Percentiles rank a stretch among this genome's conserved stretches.
Evolutionary conservation across 2,888 invertebrate species (phyloP).

Genomic region (Dasysyrphus tricinctus): DNA sequence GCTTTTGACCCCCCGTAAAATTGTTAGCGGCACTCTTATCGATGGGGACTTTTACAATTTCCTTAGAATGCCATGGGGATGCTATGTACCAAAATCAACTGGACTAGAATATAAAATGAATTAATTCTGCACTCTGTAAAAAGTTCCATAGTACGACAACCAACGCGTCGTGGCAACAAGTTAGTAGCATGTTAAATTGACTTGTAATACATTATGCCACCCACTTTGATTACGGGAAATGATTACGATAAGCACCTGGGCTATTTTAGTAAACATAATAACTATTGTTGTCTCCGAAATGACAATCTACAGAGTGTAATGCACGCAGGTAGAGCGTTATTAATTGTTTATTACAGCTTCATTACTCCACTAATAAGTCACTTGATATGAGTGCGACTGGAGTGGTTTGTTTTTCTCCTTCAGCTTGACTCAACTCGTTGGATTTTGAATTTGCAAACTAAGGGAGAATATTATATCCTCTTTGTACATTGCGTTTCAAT

Average conservation of each 20-base stretch:
- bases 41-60: too few relatives aligned
- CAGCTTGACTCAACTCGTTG: neutral
- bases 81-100: too few relatives aligned
- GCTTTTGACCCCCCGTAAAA: too few relatives aligned
- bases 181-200: neutral
- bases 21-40: too few relatives aligned
- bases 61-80: too few relatives aligned
- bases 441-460: conserved; percentile 60
- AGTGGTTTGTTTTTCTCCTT: conserved; percentile 67
- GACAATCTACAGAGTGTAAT: conserved; percentile 55
- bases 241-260: conserved; percentile 69
- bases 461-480: conserved; percentile 12
- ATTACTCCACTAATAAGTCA: conserved; percentile 66
- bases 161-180: conserved; percentile 53
- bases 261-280: conserved; percentile 65
- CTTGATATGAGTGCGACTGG: conserved; percentile 48
- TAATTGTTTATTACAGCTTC: conserved; percentile 73
- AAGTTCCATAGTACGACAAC: neutral
- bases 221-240: conserved; percentile 51
- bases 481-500: neutral
- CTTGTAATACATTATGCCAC: conserved; percentile 24
- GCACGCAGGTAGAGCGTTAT: conserved; percentile 63
- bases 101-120: too few relatives aligned
- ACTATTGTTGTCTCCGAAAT: conserved; percentile 56
- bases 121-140: neutral